Evolutionary conservation across 2,113 vertebrate species (phyloP).

Genomic region (Meleagris gallopavo): DNA sequence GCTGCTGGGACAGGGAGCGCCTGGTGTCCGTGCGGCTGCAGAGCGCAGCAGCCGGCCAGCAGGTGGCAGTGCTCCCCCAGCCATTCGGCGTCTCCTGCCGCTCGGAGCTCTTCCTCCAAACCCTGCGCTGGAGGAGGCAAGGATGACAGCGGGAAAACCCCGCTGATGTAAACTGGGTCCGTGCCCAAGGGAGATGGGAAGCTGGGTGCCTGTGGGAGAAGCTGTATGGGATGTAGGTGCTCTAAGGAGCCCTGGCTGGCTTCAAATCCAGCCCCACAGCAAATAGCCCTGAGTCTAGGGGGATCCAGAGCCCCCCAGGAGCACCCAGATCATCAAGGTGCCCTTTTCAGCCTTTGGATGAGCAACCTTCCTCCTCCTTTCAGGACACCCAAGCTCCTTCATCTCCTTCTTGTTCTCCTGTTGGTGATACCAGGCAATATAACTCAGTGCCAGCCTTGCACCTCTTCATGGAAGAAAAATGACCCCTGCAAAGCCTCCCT

Average conservation of each 20-base stretch:
- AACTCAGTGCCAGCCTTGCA: not conserved
- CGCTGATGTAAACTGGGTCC: not conserved
- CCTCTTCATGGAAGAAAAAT: not conserved
- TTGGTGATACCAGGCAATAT: accelerated
- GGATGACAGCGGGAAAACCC: accelerated
- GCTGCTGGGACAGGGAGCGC: accelerated
- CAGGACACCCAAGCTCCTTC: not conserved
- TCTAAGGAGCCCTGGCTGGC: accelerated
- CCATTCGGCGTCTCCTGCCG: accelerated
- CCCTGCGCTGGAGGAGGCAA: accelerated
- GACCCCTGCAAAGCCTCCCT: not conserved
- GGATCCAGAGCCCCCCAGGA: accelerated
- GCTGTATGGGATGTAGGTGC: not conserved
- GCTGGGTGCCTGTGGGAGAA: accelerated
- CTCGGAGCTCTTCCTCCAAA: not conserved
- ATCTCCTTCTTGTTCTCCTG: not conserved
- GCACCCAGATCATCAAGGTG: not conserved
- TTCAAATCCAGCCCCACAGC: not conserved
- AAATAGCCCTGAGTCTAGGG: too few species aligned
- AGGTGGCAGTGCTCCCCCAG: slow-evolving; percentile 40
- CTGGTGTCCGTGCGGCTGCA: not conserved
- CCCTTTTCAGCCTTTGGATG: accelerated
- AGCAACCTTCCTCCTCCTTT: not conserved
- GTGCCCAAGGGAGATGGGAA: not conserved
- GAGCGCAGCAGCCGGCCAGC: not conserved